A percentile compares a stretch with the other conserved stretches of the same genome.
phyloP scores from a whole-genome alignment of 1,140 invertebrate genomes.

The Lepidurus couesii region DNA sequence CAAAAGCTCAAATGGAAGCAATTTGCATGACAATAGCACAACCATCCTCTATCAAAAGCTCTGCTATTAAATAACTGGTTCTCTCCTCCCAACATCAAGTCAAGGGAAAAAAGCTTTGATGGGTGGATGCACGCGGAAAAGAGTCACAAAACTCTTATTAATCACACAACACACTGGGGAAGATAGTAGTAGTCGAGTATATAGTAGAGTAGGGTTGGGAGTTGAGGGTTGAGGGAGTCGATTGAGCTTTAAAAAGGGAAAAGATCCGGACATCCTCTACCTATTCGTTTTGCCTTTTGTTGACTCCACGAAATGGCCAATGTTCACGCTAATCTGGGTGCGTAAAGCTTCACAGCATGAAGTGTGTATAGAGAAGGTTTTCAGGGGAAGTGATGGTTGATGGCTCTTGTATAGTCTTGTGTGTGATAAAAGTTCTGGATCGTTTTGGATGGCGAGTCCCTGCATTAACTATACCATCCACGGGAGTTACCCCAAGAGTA shows the following conservation, averaged over 20 bases:
- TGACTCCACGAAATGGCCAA: slow-evolving; percentile 17
- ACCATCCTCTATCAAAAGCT: neutral
- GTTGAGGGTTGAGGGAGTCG: neutral
- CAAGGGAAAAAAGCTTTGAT: neutral
- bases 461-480: too few relatives aligned
- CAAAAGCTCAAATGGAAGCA: neutral
- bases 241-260: too few relatives aligned
- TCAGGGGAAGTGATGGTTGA: neutral
- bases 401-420: neutral
- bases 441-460: neutral
- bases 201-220: neutral
- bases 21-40: slow-evolving; percentile 4
- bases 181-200: neutral
- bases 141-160: too few relatives aligned
- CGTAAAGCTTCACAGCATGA: slow-evolving; percentile 15
- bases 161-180: too few relatives aligned
- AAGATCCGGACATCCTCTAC: neutral
- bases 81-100: neutral
- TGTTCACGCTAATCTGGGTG: slow-evolving; percentile 21
- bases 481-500: too few relatives aligned
- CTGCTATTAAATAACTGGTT: neutral
- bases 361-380: neutral
- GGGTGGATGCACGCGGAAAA: too few relatives aligned
- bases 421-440: neutral
- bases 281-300: slow-evolving; percentile 2